Percentiles rank a stretch among this genome's conserved stretches.
Conservation (phyloP, 2,888 invertebrate genomes). For the Gerris lacustris region DNA sequence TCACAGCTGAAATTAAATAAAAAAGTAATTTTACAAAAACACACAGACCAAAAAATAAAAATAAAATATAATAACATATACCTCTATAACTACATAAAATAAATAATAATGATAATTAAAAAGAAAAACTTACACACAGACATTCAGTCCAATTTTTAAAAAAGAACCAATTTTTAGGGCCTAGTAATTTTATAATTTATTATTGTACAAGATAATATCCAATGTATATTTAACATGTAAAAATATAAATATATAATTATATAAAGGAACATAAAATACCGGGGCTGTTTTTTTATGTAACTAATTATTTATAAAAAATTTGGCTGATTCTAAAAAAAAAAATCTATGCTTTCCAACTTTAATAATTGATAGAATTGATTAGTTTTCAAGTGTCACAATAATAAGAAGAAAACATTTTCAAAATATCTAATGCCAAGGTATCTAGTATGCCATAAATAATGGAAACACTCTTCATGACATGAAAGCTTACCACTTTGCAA, state of each 20-base stretch:
- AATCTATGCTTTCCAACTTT: no score
- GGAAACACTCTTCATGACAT: no score
- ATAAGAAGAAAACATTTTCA: no score
- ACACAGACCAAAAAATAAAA: conserved; percentile 17
- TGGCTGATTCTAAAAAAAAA: no score
- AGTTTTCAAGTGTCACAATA: no score
- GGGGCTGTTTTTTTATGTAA: background rate
- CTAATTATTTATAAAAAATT: background rate
- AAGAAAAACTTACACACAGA: background rate
- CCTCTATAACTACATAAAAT: background rate
- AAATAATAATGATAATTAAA: no score
- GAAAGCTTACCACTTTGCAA: no score
- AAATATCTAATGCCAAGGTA: no score
- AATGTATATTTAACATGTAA: background rate
- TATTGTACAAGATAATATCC: background rate
- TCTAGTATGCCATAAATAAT: no score
- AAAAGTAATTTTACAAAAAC: conserved; percentile 24
- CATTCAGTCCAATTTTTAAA: conserved; percentile 9
- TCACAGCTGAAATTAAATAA: conserved; percentile 28
- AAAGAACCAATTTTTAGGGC: conserved; percentile 2
- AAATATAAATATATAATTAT: background rate
- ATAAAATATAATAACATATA: conserved; percentile 13
- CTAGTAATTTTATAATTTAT: background rate
- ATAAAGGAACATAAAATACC: conserved; percentile 7
- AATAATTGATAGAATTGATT: no score